Percentiles rank a stretch among this genome's conserved stretches.
phyloP scores from a whole-genome alignment of 2,113 vertebrate species.

The Ceyx margarethae region DNA sequence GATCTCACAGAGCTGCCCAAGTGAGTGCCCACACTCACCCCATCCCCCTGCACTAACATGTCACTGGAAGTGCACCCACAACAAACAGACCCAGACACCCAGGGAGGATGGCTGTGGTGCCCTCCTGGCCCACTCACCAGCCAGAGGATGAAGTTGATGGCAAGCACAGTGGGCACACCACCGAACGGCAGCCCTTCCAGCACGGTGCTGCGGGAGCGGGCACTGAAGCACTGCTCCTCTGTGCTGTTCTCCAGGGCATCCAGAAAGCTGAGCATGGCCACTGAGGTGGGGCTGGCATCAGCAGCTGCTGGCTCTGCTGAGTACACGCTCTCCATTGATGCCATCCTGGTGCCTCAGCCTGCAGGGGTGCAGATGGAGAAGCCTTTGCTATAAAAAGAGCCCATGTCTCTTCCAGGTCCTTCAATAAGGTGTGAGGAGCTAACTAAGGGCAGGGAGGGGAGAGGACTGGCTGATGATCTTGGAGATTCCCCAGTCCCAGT shows the following conservation, averaged over 20 bases:
- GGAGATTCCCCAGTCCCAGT: neutral
- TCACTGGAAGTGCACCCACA: neutral
- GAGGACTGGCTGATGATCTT: neutral
- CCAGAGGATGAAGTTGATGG: slow-evolving; percentile 88
- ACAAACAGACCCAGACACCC: rapidly evolving
- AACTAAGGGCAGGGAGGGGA: neutral
- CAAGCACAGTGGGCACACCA: slow-evolving; percentile 89
- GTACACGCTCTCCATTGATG: neutral
- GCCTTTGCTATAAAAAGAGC: neutral
- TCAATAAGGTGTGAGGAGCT: neutral
- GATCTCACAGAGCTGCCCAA: neutral
- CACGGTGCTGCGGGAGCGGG: slow-evolving; percentile 85
- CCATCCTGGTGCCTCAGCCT: slow-evolving; percentile 1
- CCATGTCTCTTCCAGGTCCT: neutral
- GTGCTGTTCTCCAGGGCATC: slow-evolving; percentile 73
- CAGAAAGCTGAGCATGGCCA: slow-evolving; percentile 63
- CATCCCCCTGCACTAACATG: rapidly evolving
- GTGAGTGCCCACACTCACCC: neutral
- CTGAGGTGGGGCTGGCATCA: neutral
- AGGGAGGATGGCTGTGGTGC: neutral
- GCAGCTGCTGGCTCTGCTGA: neutral
- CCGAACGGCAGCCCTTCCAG: slow-evolving; percentile 93
- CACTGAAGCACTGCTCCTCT: slow-evolving; percentile 80
- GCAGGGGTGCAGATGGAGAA: neutral
- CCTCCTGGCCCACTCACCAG: slow-evolving; percentile 75